A percentile compares a stretch with the other conserved stretches of the same genome.
Evolutionary conservation across 2,797 vertebrate species (phyloP).

Genomic region (Semotilus atromaculatus): DNA sequence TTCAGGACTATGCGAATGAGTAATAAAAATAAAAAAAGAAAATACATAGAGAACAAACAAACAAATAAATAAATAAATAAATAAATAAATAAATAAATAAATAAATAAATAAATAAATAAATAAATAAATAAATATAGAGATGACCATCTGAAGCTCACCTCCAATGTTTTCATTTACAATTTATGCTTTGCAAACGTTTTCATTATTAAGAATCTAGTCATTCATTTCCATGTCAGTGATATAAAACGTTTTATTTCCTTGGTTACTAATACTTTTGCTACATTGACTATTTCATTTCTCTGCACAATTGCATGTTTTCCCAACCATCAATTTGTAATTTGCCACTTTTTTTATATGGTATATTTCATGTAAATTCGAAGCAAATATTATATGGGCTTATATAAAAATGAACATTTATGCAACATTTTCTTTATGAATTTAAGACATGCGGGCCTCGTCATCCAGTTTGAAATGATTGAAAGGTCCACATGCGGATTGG

Average conservation of each 20-base stretch:
- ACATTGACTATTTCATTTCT: background rate
- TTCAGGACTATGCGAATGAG: background rate
- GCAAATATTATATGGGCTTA: background rate
- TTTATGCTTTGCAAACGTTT: background rate
- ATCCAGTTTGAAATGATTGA: slow-evolving; percentile 20
- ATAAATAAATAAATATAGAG: background rate
- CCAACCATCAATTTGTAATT: background rate
- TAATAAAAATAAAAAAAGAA: background rate
- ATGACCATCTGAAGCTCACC: background rate
- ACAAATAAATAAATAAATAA: background rate
- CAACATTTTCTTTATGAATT: background rate
- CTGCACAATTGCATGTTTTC: background rate
- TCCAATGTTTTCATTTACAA: background rate
- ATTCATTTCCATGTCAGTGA: background rate
- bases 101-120: no score
- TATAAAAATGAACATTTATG: background rate
- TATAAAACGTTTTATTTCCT: background rate
- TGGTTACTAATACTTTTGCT: background rate
- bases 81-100: background rate
- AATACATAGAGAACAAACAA: no score
- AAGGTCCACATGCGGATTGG: slow-evolving; percentile 45
- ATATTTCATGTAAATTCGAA: background rate
- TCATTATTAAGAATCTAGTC: background rate
- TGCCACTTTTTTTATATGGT: background rate
- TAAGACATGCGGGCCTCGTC: background rate